phyloP scores from a whole-genome alignment of 2,797 vertebrate species.

The Brachyrhaphis roseni region DNA sequence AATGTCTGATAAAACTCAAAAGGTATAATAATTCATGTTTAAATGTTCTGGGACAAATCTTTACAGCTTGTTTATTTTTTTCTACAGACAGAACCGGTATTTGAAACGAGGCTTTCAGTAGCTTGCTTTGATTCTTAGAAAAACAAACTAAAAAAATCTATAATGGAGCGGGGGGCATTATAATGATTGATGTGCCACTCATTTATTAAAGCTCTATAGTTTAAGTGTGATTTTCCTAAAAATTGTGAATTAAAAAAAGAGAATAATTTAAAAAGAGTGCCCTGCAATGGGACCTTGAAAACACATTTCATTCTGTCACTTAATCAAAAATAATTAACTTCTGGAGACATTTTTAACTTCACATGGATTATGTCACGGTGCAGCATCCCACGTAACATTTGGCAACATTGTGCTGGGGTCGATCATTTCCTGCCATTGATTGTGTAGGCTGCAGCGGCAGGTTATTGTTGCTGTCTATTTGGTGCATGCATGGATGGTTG shows the following conservation, averaged over 20 bases:
- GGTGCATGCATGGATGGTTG: neutral
- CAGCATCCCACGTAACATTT: neutral
- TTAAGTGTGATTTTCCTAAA: neutral
- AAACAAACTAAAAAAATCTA: neutral
- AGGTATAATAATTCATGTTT: neutral
- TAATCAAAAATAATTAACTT: neutral
- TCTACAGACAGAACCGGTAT: neutral
- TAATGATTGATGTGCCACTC: slow-evolving; percentile 12
- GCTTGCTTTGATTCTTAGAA: neutral
- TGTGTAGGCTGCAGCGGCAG: neutral
- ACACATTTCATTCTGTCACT: neutral
- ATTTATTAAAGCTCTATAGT: slow-evolving; percentile 2
- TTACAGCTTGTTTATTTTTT: neutral
- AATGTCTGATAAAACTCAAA: neutral
- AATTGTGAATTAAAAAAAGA: neutral
- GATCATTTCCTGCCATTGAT: slow-evolving; percentile 20
- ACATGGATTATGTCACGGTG: slow-evolving; percentile 28
- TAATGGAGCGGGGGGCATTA: neutral
- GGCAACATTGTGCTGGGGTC: slow-evolving; percentile 4
- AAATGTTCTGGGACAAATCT: neutral
- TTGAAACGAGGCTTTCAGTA: neutral
- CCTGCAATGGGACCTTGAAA: too few species aligned
- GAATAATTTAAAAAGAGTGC: neutral
- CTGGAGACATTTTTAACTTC: neutral
- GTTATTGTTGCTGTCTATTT: slow-evolving; percentile 17